Percentiles rank a stretch among this genome's conserved stretches.
Conservation (phyloP, 2,113 vertebrate species). For the Melanostigma gelatinosum region DNA sequence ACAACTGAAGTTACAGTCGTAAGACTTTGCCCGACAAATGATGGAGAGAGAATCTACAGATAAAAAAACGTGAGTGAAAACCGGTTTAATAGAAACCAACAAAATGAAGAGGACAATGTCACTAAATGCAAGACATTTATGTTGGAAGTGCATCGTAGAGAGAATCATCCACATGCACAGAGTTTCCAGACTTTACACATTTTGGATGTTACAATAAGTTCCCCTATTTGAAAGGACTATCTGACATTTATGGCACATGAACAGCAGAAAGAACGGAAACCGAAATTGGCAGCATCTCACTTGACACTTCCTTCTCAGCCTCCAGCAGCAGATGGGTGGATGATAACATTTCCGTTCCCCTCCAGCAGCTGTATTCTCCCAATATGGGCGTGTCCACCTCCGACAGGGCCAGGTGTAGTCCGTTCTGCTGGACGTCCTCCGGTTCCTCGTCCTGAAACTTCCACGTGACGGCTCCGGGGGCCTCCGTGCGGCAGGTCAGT, state of each 20-base stretch:
- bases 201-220: neutral
- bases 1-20: constrained; percentile 80
- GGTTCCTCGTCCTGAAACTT: neutral
- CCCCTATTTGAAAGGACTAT: neutral
- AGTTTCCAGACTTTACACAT: neutral
- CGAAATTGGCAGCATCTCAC: constrained; percentile 33
- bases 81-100: neutral
- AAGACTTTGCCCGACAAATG: constrained; percentile 75
- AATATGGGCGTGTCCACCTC: constrained; percentile 6
- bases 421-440: neutral
- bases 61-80: neutral
- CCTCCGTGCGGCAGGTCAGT: constrained; percentile 59
- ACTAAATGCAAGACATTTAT: neutral
- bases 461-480: constrained; percentile 50
- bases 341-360: constrained; percentile 41
- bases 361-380: constrained; percentile 82
- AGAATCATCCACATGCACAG: neutral
- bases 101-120: neutral
- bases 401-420: constrained; percentile 18
- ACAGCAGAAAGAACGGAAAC: neutral
- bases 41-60: constrained; percentile 53
- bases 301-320: neutral
- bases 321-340: constrained; percentile 71
- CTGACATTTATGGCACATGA: neutral
- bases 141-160: neutral